Evolutionary conservation across 1,140 invertebrate species (phyloP).

Genomic region (Atta texana): DNA sequence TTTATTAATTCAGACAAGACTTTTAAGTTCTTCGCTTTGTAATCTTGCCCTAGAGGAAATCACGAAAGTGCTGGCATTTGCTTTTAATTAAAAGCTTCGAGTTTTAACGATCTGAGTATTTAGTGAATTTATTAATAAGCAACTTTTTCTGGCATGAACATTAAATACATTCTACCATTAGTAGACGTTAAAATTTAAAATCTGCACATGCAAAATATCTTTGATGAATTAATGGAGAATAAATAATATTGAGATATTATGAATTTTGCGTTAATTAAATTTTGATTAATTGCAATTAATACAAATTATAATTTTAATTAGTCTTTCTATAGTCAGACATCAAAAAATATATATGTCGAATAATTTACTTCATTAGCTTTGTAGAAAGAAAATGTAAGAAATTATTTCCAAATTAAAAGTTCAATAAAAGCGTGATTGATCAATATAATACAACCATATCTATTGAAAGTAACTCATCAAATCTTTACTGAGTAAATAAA

Average conservation of each 20-base stretch:
- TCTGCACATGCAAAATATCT: background rate
- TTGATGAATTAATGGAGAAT: background rate
- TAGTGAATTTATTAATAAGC: conserved; percentile 15
- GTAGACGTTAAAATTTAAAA: conserved; percentile 23
- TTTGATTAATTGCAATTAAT: background rate
- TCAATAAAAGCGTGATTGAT: background rate
- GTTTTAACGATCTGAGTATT: conserved; percentile 31
- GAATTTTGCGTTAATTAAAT: conserved; percentile 1
- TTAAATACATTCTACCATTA: conserved; percentile 7
- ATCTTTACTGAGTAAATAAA: background rate
- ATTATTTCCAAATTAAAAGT: background rate
- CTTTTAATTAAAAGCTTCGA: conserved; percentile 46
- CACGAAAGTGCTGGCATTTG: conserved; percentile 25
- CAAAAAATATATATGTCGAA: background rate
- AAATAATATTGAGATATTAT: background rate
- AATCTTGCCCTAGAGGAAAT: background rate
- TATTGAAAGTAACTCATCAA: background rate
- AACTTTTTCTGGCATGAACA: background rate
- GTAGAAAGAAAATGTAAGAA: background rate
- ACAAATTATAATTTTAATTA: conserved; percentile 10
- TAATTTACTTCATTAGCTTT: background rate
- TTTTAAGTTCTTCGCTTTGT: background rate
- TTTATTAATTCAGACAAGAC: conserved; percentile 7
- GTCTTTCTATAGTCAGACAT: background rate
- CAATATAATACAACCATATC: background rate